Evolutionary conservation across 2,888 invertebrate species (phyloP).

Genomic region (Drosophila ochracea): DNA sequence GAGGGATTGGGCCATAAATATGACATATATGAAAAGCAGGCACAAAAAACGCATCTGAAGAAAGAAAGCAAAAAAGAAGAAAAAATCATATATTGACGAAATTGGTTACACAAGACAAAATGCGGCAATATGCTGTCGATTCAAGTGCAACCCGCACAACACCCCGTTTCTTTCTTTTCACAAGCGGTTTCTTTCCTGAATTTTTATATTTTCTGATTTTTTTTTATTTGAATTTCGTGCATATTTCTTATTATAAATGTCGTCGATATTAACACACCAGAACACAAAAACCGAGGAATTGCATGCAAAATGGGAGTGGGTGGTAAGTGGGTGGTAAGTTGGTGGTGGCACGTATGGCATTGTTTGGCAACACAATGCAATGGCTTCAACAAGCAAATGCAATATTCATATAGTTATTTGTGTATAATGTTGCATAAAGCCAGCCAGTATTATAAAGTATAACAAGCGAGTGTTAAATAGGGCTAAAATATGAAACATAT

Average conservation of each 20-base stretch:
- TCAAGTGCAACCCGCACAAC: conserved; percentile 4
- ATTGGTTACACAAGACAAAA: conserved; percentile 37
- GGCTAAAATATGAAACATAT: background rate
- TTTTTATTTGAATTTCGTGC: conserved; percentile 30
- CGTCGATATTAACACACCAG: conserved; percentile 53
- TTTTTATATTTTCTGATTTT: background rate
- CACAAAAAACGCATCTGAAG: background rate
- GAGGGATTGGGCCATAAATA: conserved; percentile 29
- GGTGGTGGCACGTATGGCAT: conserved; percentile 23
- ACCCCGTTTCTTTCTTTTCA: too few species aligned
- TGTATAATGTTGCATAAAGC: background rate
- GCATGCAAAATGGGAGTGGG: conserved; percentile 39
- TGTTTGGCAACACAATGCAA: conserved; percentile 49
- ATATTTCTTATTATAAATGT: conserved; percentile 55
- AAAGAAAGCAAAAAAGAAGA: background rate
- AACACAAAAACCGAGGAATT: conserved; percentile 45
- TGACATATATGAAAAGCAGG: conserved; percentile 6
- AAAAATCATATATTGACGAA: conserved; percentile 11
- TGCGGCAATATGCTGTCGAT: conserved; percentile 44
- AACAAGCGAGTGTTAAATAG: background rate
- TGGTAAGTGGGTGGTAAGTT: background rate
- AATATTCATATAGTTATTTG: conserved; percentile 16
- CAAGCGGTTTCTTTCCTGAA: conserved; percentile 8
- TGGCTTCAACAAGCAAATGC: conserved; percentile 38
- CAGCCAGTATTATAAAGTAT: background rate